A percentile compares a stretch with the other conserved stretches of the same genome.
phyloP scores from a whole-genome alignment of 1,140 invertebrate genomes.

The Hestina assimilis region DNA sequence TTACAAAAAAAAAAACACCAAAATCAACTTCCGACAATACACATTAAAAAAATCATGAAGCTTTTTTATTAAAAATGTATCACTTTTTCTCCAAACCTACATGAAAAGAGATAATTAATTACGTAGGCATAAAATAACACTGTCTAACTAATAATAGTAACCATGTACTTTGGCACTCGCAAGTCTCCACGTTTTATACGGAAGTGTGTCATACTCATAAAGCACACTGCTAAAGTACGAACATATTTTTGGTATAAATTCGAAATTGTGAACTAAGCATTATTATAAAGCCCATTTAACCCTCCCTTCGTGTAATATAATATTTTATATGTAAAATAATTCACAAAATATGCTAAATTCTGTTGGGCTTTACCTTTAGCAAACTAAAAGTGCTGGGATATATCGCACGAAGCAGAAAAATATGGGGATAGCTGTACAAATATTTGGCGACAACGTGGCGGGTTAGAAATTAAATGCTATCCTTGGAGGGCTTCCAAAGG shows the following conservation, averaged over 20 bases:
- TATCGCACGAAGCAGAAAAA: slow-evolving; percentile 18
- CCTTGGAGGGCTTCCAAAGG: slow-evolving; percentile 49
- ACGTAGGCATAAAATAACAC: too few relatives aligned
- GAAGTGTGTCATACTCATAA: background rate
- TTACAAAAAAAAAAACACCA: too few relatives aligned
- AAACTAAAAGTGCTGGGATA: slow-evolving; percentile 7
- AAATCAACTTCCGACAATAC: too few relatives aligned
- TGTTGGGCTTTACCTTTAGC: slow-evolving; percentile 5
- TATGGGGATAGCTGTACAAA: slow-evolving; percentile 29
- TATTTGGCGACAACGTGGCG: slow-evolving; percentile 43
- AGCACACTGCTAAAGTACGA: background rate
- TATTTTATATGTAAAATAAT: slow-evolving; percentile 10
- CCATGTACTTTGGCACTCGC: too few relatives aligned
- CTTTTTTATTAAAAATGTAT: too few relatives aligned
- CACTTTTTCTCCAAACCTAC: too few relatives aligned
- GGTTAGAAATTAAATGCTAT: slow-evolving; percentile 41
- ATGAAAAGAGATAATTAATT: too few relatives aligned
- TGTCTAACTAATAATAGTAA: too few relatives aligned
- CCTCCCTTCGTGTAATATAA: background rate
- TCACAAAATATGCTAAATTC: background rate
- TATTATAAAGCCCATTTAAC: background rate
- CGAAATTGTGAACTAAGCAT: background rate
- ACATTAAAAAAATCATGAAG: too few relatives aligned
- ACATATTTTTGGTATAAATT: background rate
- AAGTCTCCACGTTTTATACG: background rate